These are phyloP conservation scores for Actinernus sp. DNA, from an alignment of 92 coral and sea anemone species.

Conservation along the genomic window DNA sequence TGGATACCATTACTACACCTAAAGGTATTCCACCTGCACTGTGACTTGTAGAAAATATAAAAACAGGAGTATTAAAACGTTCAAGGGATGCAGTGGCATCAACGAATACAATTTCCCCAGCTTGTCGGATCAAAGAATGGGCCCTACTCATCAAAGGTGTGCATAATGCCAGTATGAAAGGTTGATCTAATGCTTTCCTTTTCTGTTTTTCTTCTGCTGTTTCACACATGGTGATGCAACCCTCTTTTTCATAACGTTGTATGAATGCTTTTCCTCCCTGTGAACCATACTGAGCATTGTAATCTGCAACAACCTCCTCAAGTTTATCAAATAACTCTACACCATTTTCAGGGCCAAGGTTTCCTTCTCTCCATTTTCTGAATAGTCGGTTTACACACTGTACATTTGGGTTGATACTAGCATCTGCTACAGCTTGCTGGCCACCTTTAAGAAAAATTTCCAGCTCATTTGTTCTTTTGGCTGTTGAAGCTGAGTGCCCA, in stretches of 20 bases:
- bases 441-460: no score
- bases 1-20: constrained; percentile 50
- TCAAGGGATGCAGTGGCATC: constrained; percentile 64
- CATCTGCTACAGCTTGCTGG: no score
- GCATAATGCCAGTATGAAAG: constrained; percentile 47
- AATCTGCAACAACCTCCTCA: constrained; percentile 8
- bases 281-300: constrained; percentile 19
- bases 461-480: no score
- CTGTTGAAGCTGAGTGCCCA: no score
- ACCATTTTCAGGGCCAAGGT: constrained; percentile 61
- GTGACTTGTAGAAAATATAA: constrained; percentile 56
- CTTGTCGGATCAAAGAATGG: constrained; percentile 32
- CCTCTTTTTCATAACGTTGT: constrained; percentile 32
- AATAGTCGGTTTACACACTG: not conserved
- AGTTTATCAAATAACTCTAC: constrained; percentile 42
- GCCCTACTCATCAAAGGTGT: constrained; percentile 69
- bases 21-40: constrained; percentile 53
- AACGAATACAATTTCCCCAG: constrained; percentile 62
- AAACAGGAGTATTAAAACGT: constrained; percentile 59
- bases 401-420: no score
- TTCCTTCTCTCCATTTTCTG: constrained; percentile 42
- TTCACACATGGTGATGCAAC: no score
- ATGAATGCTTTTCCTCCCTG: constrained; percentile 44
- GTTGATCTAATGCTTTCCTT: constrained; percentile 6
- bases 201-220: not conserved